Percentiles rank a stretch among this genome's conserved stretches.
Evolutionary conservation across 2,797 vertebrate species (phyloP).

Genomic region (Xiphorhynchus erythropygius): DNA sequence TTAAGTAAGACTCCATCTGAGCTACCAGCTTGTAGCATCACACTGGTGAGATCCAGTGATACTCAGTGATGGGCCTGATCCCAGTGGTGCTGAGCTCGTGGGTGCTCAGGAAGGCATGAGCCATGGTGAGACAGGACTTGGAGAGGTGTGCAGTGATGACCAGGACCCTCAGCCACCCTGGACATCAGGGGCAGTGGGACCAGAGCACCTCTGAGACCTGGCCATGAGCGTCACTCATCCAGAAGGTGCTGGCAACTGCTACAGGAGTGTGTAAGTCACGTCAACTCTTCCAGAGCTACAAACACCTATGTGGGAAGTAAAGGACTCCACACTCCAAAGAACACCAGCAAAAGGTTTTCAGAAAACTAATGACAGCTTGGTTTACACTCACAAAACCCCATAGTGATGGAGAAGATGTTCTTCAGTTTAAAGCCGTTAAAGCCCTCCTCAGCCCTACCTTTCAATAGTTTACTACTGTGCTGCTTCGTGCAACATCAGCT

Average conservation of each 20-base stretch:
- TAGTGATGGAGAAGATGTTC: neutral
- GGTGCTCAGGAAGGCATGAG: rapidly evolving
- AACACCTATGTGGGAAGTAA: neutral
- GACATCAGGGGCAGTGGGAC: neutral
- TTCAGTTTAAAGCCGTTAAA: neutral
- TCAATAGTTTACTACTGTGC: neutral
- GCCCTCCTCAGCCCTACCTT: neutral
- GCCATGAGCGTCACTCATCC: rapidly evolving
- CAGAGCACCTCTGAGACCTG: rapidly evolving
- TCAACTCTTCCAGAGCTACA: neutral
- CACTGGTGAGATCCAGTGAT: rapidly evolving
- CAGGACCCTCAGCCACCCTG: neutral
- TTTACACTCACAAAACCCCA: neutral
- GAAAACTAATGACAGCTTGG: neutral
- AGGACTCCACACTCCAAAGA: neutral
- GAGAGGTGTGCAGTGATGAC: rapidly evolving
- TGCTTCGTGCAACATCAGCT: neutral
- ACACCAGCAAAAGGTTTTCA: neutral
- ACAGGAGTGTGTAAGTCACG: rapidly evolving
- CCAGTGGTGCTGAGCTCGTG: rapidly evolving
- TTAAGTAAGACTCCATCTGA: neutral
- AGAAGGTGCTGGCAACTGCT: neutral
- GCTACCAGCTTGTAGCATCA: neutral
- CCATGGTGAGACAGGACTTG: neutral
- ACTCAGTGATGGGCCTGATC: neutral